These are phyloP conservation scores for Mactromeris polynyma DNA, from an alignment of 2,888 invertebrate genomes.

Conservation along the genomic window DNA sequence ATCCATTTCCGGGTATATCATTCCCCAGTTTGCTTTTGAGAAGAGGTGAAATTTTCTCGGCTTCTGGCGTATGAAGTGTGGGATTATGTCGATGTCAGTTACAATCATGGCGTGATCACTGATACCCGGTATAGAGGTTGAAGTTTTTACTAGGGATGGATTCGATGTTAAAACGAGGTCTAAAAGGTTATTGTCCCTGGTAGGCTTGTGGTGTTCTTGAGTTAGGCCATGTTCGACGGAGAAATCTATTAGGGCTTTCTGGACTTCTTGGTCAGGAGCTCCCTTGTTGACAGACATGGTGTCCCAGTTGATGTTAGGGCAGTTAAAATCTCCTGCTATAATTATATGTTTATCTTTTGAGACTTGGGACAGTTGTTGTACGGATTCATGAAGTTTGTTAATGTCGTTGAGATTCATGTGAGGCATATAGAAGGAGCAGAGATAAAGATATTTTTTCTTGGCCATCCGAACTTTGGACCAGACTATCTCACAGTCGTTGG, in stretches of 20 bases:
- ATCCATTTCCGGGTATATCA: too few species aligned
- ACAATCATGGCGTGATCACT: too few species aligned
- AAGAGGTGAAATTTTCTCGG: too few species aligned
- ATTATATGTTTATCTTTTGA: constrained; percentile 35
- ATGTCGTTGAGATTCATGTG: constrained; percentile 38
- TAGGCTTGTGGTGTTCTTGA: constrained; percentile 51
- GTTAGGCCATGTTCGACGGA: constrained; percentile 32
- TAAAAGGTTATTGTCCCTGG: constrained; percentile 45
- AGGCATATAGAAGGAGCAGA: constrained; percentile 54
- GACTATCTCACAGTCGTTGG: constrained; percentile 45
- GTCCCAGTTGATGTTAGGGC: constrained; percentile 52
- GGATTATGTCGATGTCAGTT: too few species aligned
- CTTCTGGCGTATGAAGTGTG: too few species aligned
- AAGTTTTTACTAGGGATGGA: constrained; percentile 33
- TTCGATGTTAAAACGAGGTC: constrained; percentile 61
- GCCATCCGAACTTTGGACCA: constrained; percentile 51
- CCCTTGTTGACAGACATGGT: constrained; percentile 18
- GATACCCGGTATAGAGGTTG: too few species aligned
- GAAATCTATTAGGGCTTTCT: constrained; percentile 53
- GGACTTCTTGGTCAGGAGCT: constrained; percentile 37
- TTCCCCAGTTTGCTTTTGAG: too few species aligned
- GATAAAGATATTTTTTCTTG: constrained; percentile 4
- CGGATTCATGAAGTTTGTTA: constrained; percentile 12
- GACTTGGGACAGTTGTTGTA: background rate
- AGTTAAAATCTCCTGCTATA: constrained; percentile 54